Conservation (phyloP, 2,888 invertebrate genomes). For the Agriopis leucophaearia region DNA sequence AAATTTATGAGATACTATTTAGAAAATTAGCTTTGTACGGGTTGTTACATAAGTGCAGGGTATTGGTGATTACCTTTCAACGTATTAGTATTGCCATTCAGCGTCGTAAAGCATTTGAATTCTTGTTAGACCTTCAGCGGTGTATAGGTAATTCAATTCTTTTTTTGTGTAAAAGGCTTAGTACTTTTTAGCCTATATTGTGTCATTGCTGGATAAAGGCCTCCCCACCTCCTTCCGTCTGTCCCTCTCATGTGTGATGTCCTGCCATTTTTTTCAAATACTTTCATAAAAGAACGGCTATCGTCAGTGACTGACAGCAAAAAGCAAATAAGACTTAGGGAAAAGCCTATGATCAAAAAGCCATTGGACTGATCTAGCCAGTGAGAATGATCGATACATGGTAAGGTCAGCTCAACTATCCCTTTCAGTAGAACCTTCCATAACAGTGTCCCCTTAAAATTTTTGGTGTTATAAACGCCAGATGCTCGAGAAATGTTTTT, state of each 20-base stretch:
- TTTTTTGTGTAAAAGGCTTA: too few species aligned
- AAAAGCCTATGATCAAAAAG: not conserved
- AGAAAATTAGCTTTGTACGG: not conserved
- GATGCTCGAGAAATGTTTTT: conserved; percentile 3
- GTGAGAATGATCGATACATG: not conserved
- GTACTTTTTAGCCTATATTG: too few species aligned
- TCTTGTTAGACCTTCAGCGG: too few species aligned
- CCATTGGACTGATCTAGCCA: not conserved
- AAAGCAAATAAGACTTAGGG: too few species aligned
- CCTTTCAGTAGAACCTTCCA: not conserved
- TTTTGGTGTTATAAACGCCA: not conserved
- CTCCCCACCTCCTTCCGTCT: too few species aligned
- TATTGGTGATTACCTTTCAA: not conserved
- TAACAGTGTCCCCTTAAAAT: conserved; percentile 11
- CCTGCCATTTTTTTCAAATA: too few species aligned
- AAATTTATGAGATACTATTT: not conserved
- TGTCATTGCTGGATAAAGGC: too few species aligned
- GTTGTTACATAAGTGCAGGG: not conserved
- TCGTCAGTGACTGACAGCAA: too few species aligned
- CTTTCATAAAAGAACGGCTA: too few species aligned
- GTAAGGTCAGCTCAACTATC: not conserved
- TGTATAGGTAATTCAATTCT: too few species aligned
- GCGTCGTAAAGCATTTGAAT: not conserved
- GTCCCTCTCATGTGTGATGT: too few species aligned
- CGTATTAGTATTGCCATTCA: not conserved